Percentiles rank a stretch among this genome's conserved stretches.
These are phyloP conservation scores for Ochlodes sylvanus DNA, from an alignment of 2,888 invertebrate genomes.

Conservation along the genomic window DNA sequence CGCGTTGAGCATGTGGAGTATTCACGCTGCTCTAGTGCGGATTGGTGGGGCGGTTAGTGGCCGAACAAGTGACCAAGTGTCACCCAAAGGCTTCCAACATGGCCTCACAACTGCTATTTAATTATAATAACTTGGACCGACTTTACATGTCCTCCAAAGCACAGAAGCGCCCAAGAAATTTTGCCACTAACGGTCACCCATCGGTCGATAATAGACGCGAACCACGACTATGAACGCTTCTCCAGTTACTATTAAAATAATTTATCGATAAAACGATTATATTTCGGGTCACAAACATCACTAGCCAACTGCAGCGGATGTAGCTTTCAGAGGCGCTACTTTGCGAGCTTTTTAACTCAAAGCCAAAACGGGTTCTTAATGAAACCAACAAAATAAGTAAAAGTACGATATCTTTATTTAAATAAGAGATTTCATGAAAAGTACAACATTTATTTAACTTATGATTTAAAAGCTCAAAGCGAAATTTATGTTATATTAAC, in stretches of 20 bases:
- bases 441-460: not conserved
- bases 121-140: too few relatives aligned
- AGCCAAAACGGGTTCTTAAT: slow-evolving; percentile 24
- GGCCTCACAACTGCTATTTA: too few relatives aligned
- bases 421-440: slow-evolving; percentile 13
- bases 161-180: too few relatives aligned
- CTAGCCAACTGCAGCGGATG: slow-evolving; percentile 17
- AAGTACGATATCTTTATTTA: slow-evolving; percentile 16
- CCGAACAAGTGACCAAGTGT: too few relatives aligned
- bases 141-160: too few relatives aligned
- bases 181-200: too few relatives aligned
- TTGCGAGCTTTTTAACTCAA: slow-evolving; percentile 8
- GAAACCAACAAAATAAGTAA: slow-evolving; percentile 21
- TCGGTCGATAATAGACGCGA: too few relatives aligned
- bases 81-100: too few relatives aligned
- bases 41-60: too few relatives aligned
- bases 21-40: too few relatives aligned
- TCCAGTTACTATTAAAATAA: not conserved
- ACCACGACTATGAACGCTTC: too few relatives aligned
- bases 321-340: slow-evolving; percentile 10
- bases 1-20: too few relatives aligned
- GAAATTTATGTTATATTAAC: not conserved
- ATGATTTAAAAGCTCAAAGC: slow-evolving; percentile 2
- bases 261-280: not conserved
- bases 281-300: not conserved